Percentiles rank a stretch among this genome's conserved stretches.
Evolutionary conservation across 2,797 vertebrate species (phyloP).

Genomic region (Pelochelys cantorii): DNA sequence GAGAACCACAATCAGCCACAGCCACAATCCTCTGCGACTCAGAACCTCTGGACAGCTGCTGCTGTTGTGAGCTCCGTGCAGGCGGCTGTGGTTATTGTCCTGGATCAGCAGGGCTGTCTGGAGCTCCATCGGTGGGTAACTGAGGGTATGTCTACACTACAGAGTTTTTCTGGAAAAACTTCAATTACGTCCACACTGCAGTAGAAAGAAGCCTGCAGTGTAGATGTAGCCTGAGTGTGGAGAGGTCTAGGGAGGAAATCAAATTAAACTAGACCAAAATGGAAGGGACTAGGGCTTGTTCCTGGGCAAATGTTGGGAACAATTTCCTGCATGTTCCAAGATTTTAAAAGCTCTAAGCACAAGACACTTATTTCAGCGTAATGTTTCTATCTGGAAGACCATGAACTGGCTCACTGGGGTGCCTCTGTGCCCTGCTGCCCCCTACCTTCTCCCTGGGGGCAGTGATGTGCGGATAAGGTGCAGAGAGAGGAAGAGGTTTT

Average conservation of each 20-base stretch:
- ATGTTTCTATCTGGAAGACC: neutral
- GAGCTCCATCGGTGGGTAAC: neutral
- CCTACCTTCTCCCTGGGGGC: neutral
- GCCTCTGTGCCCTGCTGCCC: neutral
- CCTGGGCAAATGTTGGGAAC: neutral
- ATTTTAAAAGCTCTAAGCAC: neutral
- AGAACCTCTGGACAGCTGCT: accelerated
- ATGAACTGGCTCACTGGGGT: neutral
- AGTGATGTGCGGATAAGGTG: neutral
- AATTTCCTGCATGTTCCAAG: neutral
- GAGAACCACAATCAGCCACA: neutral
- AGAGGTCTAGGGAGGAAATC: neutral
- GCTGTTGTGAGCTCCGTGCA: neutral
- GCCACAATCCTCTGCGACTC: neutral
- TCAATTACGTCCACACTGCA: too few species aligned
- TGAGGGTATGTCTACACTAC: too few species aligned
- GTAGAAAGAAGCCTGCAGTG: too few species aligned
- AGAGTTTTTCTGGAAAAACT: too few species aligned
- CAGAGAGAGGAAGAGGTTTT: neutral
- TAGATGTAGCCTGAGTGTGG: neutral
- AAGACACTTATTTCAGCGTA: neutral
- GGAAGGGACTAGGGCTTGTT: neutral
- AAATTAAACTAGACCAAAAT: neutral
- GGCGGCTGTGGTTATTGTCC: neutral
- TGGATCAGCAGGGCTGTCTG: neutral